phyloP scores from a whole-genome alignment of 2,888 invertebrate species.

The Phania funesta region DNA sequence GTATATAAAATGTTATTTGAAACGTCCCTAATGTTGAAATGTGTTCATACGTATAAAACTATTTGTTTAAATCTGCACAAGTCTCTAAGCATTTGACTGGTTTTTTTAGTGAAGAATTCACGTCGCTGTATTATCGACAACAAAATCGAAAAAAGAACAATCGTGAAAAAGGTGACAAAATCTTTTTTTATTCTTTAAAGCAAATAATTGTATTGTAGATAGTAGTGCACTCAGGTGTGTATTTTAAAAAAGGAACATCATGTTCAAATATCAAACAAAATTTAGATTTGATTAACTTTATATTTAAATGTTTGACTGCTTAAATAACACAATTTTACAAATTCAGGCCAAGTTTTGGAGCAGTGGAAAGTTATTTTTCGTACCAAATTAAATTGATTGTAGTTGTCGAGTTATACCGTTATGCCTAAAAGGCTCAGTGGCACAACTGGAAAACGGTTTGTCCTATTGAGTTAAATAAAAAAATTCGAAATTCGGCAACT shows the following conservation, averaged over 20 bases:
- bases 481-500: no score
- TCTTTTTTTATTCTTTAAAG: not conserved
- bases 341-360: no score
- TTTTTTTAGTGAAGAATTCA: conserved; percentile 12
- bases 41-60: not conserved
- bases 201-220: not conserved
- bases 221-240: not conserved
- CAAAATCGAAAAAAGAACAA: not conserved
- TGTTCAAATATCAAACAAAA: not conserved
- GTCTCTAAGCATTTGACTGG: not conserved
- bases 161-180: conserved; percentile 45
- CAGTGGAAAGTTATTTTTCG: no score
- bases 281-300: no score
- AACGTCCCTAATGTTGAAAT: not conserved
- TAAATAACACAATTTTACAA: no score
- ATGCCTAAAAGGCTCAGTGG: no score
- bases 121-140: conserved; percentile 27
- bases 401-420: no score
- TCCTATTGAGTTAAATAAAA: no score
- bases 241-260: not conserved
- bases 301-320: no score
- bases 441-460: no score
- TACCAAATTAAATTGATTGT: no score
- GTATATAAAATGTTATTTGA: no score
- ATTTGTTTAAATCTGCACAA: not conserved